Conservation (phyloP, 1,140 invertebrate genomes). For the Scaptomyza graminum region DNA sequence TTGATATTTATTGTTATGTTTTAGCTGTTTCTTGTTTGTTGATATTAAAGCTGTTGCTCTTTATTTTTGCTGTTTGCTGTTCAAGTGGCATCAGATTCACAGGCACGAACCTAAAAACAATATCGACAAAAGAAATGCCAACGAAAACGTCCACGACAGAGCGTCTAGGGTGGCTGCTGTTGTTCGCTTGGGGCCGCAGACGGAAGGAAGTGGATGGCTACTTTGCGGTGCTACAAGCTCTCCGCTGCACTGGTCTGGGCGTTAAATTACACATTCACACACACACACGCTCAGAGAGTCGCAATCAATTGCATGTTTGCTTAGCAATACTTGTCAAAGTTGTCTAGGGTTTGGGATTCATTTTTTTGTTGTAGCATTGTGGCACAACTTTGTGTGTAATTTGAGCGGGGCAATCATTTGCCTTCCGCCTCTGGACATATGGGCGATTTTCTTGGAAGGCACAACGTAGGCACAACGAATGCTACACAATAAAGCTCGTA, state of each 20-base stretch:
- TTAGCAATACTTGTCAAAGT: conserved; percentile 80
- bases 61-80: conserved; percentile 22
- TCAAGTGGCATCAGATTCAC: conserved; percentile 68
- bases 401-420: conserved; percentile 60
- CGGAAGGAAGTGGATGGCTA: conserved; percentile 65
- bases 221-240: conserved; percentile 5
- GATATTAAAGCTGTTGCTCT: conserved; percentile 2
- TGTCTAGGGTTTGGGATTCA: conserved; percentile 61
- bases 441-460: conserved; percentile 62
- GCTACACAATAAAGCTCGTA: conserved; percentile 65
- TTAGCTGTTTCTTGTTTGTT: conserved; percentile 50
- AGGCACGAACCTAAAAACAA: conserved; percentile 68
- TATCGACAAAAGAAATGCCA: conserved; percentile 33
- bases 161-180: conserved; percentile 63
- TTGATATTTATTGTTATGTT: conserved; percentile 43
- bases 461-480: conserved; percentile 22
- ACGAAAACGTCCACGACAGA: conserved; percentile 52
- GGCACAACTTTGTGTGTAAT: conserved; percentile 74
- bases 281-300: conserved; percentile 17
- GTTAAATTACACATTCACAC: conserved; percentile 34
- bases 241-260: conserved; percentile 17
- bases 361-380: background rate
- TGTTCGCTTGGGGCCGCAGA: conserved; percentile 2
- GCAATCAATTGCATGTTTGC: conserved; percentile 77
- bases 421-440: conserved; percentile 2